These are phyloP conservation scores for Phoxinus phoxinus DNA, from an alignment of 2,113 vertebrate genomes.

Conservation along the genomic window DNA sequence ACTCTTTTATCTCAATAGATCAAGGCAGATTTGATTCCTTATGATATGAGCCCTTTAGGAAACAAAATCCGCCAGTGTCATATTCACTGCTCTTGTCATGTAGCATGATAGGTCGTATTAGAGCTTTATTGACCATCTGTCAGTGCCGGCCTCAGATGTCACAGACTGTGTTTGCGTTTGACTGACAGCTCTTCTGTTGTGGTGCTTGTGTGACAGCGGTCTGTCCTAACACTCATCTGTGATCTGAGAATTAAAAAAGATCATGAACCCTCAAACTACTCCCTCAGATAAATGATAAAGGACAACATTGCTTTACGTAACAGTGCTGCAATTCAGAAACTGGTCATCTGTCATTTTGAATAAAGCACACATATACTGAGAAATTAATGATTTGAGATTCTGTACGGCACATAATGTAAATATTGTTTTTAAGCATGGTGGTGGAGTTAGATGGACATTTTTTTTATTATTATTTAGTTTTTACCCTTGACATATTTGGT, in stretches of 20 bases:
- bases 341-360: neutral
- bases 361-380: neutral
- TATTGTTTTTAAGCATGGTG: neutral
- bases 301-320: neutral
- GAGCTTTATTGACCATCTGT: conserved; percentile 57
- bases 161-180: conserved; percentile 25
- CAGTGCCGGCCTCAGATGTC: conserved; percentile 36
- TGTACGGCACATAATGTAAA: neutral
- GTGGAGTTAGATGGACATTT: neutral
- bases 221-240: conserved; percentile 23
- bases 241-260: conserved; percentile 24
- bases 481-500: no score
- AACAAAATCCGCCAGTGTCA: conserved; percentile 26
- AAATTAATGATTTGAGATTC: neutral
- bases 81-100: conserved; percentile 27
- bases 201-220: conserved; percentile 37
- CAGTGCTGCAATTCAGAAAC: neutral
- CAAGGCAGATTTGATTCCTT: conserved; percentile 9
- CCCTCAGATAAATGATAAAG: neutral
- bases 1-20: conserved; percentile 14
- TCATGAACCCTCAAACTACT: conserved; percentile 22
- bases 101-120: conserved; percentile 47
- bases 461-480: no score
- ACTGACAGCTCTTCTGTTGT: conserved; percentile 49
- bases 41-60: conserved; percentile 12